Percentiles rank a stretch among this genome's conserved stretches.
phyloP scores from a whole-genome alignment of 1,140 invertebrate species.

The Tenebrio molitor region DNA sequence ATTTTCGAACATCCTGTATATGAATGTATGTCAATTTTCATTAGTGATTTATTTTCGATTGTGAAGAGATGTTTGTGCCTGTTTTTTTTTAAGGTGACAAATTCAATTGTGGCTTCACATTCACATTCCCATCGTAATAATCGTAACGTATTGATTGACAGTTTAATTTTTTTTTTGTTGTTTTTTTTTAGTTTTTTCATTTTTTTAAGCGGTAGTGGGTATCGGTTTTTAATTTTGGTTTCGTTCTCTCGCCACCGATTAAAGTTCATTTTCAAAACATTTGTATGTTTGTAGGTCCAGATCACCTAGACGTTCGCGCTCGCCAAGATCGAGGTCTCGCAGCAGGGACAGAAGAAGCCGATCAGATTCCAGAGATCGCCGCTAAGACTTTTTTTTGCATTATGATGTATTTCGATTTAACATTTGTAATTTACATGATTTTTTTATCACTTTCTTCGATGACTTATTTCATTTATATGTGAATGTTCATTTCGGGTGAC shows the following conservation, averaged over 20 bases:
- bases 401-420: slow-evolving; percentile 26
- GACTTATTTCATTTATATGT: slow-evolving; percentile 13
- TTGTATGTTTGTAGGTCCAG: slow-evolving; percentile 67
- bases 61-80: slow-evolving; percentile 18
- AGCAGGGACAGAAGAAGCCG: slow-evolving; percentile 69
- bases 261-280: not conserved
- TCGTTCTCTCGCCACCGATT: slow-evolving; percentile 7
- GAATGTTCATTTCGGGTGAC: slow-evolving; percentile 10
- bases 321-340: slow-evolving; percentile 67
- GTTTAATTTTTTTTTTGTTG: slow-evolving; percentile 39
- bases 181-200: too few relatives aligned
- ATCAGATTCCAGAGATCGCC: slow-evolving; percentile 70
- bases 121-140: slow-evolving; percentile 19
- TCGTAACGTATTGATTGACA: slow-evolving; percentile 25
- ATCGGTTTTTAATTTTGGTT: slow-evolving; percentile 27
- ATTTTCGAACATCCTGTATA: slow-evolving; percentile 26
- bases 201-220: slow-evolving; percentile 10
- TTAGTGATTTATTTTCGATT: not conserved
- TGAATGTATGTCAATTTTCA: slow-evolving; percentile 15
- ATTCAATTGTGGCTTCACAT: too few relatives aligned
- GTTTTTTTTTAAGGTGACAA: too few relatives aligned
- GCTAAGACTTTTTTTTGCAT: slow-evolving; percentile 60
- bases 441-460: slow-evolving; percentile 17
- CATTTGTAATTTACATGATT: slow-evolving; percentile 31
- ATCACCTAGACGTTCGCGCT: slow-evolving; percentile 68